Evolutionary conservation across 2,888 invertebrate species (phyloP).

Genomic region (Cepaea hortensis): DNA sequence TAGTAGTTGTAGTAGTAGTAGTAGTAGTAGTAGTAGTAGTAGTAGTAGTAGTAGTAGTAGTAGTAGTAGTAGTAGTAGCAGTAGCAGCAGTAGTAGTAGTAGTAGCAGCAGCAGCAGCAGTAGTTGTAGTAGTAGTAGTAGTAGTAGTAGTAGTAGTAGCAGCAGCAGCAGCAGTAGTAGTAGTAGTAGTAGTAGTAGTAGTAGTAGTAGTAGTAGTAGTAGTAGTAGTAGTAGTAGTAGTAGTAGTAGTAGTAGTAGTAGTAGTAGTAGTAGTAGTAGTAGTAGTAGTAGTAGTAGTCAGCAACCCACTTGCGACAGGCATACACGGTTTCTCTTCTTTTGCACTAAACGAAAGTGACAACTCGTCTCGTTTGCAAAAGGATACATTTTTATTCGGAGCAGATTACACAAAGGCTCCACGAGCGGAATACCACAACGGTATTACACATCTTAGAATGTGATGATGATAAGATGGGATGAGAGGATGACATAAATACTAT

Average conservation of each 20-base stretch:
- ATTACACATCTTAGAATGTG: too few relatives aligned
- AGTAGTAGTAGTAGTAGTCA: conserved; percentile 12
- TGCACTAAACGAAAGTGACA: too few relatives aligned
- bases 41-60: conserved; percentile 13
- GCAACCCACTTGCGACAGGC: too few relatives aligned
- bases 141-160: neutral
- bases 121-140: too few relatives aligned
- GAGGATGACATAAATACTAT: too few relatives aligned
- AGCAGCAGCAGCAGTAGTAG: conserved; percentile 29
- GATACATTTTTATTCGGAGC: too few relatives aligned
- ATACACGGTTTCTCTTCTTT: too few relatives aligned
- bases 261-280: conserved; percentile 31
- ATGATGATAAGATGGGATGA: too few relatives aligned
- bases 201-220: conserved; percentile 39
- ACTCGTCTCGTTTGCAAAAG: too few relatives aligned
- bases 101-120: conserved; percentile 1
- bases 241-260: neutral
- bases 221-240: neutral
- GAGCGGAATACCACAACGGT: too few relatives aligned
- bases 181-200: conserved; percentile 21
- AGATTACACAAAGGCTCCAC: too few relatives aligned
- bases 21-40: conserved; percentile 31
- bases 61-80: conserved; percentile 29
- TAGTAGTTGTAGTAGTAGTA: conserved; percentile 29
- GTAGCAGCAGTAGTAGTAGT: conserved; percentile 27